phyloP scores from a whole-genome alignment of 2,888 invertebrate genomes.

The Diarsia dahlii region DNA sequence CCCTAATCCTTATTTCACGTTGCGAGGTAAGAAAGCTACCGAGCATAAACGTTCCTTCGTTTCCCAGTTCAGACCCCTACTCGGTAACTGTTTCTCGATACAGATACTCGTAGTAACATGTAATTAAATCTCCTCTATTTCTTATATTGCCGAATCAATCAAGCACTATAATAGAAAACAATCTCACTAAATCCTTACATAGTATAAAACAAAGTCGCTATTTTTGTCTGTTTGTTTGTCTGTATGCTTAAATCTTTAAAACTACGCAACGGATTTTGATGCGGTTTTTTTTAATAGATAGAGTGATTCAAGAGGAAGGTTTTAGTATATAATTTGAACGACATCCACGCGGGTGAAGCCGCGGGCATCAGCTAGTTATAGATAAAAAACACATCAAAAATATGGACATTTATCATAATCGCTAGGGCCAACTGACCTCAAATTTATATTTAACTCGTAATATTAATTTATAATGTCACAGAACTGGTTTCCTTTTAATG shows the following conservation, averaged over 20 bases:
- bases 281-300: no score
- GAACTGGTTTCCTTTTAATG: conserved; percentile 43
- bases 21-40: not conserved
- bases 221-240: no score
- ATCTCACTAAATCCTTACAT: not conserved
- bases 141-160: not conserved
- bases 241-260: no score
- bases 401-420: not conserved
- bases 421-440: conserved; percentile 36
- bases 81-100: not conserved
- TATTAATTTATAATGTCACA: conserved; percentile 56
- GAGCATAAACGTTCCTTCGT: not conserved
- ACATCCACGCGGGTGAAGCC: no score
- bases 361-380: no score
- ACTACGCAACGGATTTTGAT: no score
- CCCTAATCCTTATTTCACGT: not conserved
- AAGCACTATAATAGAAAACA: not conserved
- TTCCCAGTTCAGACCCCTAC: not conserved
- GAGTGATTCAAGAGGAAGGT: no score
- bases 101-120: not conserved
- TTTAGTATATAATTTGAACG: no score
- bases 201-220: no score
- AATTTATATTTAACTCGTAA: conserved; percentile 38
- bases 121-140: not conserved
- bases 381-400: not conserved